Base-by-base conservation (phyloP, 2,797 vertebrate genomes). In the Liasis olivaceus region DNA sequence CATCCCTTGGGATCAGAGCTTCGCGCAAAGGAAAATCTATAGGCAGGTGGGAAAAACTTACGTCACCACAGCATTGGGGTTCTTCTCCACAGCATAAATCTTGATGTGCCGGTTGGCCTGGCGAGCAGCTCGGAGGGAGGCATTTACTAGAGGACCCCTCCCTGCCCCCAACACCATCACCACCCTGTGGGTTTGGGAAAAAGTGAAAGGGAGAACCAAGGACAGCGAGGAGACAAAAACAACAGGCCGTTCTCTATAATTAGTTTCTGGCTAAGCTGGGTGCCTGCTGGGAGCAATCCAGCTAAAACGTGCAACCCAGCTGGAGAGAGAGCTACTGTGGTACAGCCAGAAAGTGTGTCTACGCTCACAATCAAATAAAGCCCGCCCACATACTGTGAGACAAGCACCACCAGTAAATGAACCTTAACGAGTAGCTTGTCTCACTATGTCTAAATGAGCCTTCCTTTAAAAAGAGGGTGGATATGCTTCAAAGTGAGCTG, bases 91-190 rank as follows among this genome's bases (percentile, higher is more conserved):
- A 0, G 99, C 99, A 0, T 99, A 99, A 42, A 99, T 96, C 58
- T 96, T 98, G 95, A 99, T 97, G 95, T 98, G 98, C 92, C 99
- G 97, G 90, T 98, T 97, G 0, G 99, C 99, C 95, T 98, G 98
- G 63, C 98, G 98, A 88, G 99, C 98, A 28, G 99, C 99, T 63
- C 98, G 97, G 62, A 99, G 97, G 0, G 99, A 98, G 0, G 99
- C 98, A 1, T 99, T 99, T 54, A 99, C 99, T 93, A 99, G 96
- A 0, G 99, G 99, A 4, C 99, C 99, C 36, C 99, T 96, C 0
- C 99, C 99, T 20, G 99, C 99, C 42, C 99, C 99, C 81, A 99
- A 95, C 58, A 99, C 99, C 99, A 99, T 99, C 94, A 99, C 94
- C 89, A 99, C 98, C 96, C 99, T 99, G 94, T 2, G 54, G 31